A percentile compares a stretch with the other conserved stretches of the same genome.
These are phyloP conservation scores for Novumbra hubbsi DNA, from an alignment of 2,797 vertebrate genomes.

Conservation along the genomic window DNA sequence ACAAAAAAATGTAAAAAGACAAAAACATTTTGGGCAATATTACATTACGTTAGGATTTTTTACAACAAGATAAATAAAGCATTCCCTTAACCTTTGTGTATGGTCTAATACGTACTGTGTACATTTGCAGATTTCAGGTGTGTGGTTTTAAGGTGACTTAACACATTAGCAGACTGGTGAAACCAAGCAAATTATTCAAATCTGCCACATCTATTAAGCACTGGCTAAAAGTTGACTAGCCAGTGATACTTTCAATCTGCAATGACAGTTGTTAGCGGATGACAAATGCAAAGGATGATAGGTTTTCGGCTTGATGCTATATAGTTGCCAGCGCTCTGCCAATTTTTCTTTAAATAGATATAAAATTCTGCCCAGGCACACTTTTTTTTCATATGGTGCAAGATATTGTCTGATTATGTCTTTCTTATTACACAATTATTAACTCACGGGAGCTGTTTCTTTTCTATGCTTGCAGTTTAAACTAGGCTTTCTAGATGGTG, in stretches of 20 bases:
- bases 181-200: background rate
- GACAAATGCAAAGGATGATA: background rate
- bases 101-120: background rate
- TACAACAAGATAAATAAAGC: background rate
- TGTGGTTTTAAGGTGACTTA: background rate
- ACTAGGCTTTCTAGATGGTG: too few relatives aligned
- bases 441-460: too few relatives aligned
- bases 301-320: too few relatives aligned
- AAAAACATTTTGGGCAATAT: too few relatives aligned
- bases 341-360: too few relatives aligned
- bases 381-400: too few relatives aligned
- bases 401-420: too few relatives aligned
- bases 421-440: too few relatives aligned
- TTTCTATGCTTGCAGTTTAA: too few relatives aligned
- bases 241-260: background rate
- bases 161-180: background rate
- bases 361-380: too few relatives aligned
- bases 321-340: too few relatives aligned
- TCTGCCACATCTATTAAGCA: background rate
- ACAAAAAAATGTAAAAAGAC: too few relatives aligned
- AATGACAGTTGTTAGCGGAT: background rate
- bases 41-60: background rate
- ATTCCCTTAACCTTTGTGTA: background rate
- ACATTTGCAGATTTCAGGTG: background rate
- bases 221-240: background rate